Conservation (phyloP, 2,888 invertebrate species). For the Melolontha melolontha region DNA sequence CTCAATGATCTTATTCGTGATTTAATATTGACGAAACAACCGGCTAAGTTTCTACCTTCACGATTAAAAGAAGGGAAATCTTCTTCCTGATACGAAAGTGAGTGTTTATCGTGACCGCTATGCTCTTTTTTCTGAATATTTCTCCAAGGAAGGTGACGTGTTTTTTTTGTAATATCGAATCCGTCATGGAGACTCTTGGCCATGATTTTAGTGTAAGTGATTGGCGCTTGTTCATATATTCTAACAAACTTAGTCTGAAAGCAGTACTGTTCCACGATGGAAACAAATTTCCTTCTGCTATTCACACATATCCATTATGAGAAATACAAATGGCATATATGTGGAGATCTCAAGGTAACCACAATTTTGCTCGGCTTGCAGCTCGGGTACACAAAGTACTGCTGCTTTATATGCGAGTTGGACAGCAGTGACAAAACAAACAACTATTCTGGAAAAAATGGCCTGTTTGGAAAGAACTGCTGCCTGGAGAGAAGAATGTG, state of each 20-base stretch:
- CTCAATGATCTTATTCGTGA: too few relatives aligned
- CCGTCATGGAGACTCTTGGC: conserved; percentile 1
- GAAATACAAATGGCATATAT: not conserved
- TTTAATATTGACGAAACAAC: too few relatives aligned
- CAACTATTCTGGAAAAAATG: not conserved
- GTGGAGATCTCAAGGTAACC: not conserved
- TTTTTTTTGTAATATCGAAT: too few relatives aligned
- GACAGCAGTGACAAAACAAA: not conserved
- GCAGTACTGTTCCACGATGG: too few relatives aligned
- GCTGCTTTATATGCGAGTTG: not conserved
- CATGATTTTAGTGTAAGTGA: conserved; percentile 1
- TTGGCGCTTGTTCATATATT: not conserved
- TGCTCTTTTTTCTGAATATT: too few relatives aligned
- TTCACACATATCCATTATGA: conserved; percentile 10
- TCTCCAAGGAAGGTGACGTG: too few relatives aligned
- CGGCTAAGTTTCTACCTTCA: too few relatives aligned
- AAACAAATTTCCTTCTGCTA: too few relatives aligned
- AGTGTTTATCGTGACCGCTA: too few relatives aligned
- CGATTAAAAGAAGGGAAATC: too few relatives aligned
- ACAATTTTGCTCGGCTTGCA: conserved; percentile 6
- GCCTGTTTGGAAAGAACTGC: not conserved
- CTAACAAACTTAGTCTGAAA: not conserved
- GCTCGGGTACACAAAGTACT: conserved; percentile 7
- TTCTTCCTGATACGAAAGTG: too few relatives aligned
- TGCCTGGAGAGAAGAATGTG: not conserved